Percentiles rank a stretch among this genome's conserved stretches.
These are phyloP conservation scores for Muschampia plurimacula DNA, from an alignment of 2,888 invertebrate genomes.

Conservation along the genomic window DNA sequence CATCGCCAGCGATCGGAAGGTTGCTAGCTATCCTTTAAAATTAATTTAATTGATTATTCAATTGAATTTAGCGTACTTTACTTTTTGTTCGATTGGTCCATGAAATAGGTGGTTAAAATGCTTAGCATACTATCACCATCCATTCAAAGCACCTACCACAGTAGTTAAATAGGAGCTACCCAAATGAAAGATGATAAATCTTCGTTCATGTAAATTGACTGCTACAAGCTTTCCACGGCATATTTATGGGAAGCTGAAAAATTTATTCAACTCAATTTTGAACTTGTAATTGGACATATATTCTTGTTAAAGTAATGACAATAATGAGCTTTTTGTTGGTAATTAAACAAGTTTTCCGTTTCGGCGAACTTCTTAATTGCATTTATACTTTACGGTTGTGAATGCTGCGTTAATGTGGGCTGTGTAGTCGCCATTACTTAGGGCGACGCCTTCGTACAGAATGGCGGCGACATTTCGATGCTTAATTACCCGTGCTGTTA, in stretches of 20 bases:
- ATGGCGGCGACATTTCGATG: conserved; percentile 71
- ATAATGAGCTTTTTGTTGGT: conserved; percentile 36
- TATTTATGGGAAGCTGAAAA: conserved; percentile 31
- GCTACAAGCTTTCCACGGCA: conserved; percentile 20
- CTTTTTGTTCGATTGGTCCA: conserved; percentile 62
- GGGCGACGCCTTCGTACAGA: conserved; percentile 63
- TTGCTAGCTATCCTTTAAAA: conserved; percentile 67
- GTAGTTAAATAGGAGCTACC: conserved; percentile 47
- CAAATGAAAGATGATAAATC: conserved; percentile 11
- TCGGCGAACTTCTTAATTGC: conserved; percentile 42
- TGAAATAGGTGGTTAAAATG: conserved; percentile 52
- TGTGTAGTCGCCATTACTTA: conserved; percentile 64
- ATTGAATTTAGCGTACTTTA: conserved; percentile 73
- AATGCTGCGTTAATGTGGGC: conserved; percentile 48
- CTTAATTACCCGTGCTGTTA: conserved; percentile 76
- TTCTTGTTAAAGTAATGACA: conserved; percentile 37
- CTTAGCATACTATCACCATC: conserved; percentile 45
- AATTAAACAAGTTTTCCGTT: conserved; percentile 40
- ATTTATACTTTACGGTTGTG: conserved; percentile 45
- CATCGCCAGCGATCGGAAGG: conserved; percentile 58
- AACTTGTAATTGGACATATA: conserved; percentile 35
- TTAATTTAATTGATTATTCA: conserved; percentile 82
- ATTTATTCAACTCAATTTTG: conserved; percentile 32
- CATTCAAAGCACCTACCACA: conserved; percentile 39
- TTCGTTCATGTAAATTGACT: conserved; percentile 19